Evolutionary conservation across 2,888 invertebrate genomes (phyloP).

Genomic region (Ptilodon capucinus): DNA sequence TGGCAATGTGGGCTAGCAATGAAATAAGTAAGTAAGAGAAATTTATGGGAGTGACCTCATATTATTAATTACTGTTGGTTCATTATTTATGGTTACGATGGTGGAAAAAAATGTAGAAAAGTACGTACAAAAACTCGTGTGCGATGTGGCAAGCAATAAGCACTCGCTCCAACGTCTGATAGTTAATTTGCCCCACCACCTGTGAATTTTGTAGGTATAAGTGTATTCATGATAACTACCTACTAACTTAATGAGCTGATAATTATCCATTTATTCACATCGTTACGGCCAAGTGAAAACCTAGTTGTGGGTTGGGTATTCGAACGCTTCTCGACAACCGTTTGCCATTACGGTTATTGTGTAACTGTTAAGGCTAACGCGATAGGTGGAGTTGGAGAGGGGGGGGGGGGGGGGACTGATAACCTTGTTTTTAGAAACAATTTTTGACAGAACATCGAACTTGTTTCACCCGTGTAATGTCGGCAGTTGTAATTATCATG

Average conservation of each 20-base stretch:
- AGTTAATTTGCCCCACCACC: not conserved
- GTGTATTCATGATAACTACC: too few relatives aligned
- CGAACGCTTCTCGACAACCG: constrained; percentile 13
- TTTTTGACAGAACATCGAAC: constrained; percentile 16
- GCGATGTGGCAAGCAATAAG: not conserved
- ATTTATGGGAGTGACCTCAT: not conserved
- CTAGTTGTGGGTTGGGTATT: constrained; percentile 18
- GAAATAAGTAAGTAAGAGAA: too few relatives aligned
- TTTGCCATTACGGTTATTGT: constrained; percentile 24
- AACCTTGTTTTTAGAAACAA: constrained; percentile 27
- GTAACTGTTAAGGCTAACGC: constrained; percentile 28
- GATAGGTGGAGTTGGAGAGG: constrained; percentile 1
- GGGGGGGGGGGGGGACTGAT: not conserved
- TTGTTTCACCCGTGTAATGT: constrained; percentile 9
- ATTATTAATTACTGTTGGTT: not conserved
- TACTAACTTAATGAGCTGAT: constrained; percentile 3
- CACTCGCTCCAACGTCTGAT: not conserved
- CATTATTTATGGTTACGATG: not conserved
- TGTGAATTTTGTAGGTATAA: not conserved
- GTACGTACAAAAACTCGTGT: not conserved
- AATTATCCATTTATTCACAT: constrained; percentile 18
- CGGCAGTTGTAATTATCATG: not conserved
- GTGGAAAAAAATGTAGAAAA: not conserved
- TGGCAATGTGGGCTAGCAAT: too few relatives aligned
- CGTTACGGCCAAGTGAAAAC: constrained; percentile 31